Conservation (phyloP, 92 coral and sea anemone genomes). For the Epizoanthus scotinus region DNA sequence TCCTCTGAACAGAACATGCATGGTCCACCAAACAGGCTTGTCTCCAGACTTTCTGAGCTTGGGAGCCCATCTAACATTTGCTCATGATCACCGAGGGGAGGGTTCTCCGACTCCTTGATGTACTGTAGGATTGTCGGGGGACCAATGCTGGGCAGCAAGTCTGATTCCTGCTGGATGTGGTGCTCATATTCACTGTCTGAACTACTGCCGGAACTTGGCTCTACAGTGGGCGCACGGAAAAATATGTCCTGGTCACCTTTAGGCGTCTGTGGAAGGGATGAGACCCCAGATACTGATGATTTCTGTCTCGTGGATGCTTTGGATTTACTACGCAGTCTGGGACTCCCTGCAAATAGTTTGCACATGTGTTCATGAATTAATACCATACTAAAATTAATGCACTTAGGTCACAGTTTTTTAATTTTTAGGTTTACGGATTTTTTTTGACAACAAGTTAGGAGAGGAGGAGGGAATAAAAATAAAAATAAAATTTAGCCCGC, state of each 20-base stretch:
- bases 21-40: slow-evolving; percentile 73
- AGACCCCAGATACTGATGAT: slow-evolving; percentile 62
- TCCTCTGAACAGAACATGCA: slow-evolving; percentile 94
- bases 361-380: too few relatives aligned
- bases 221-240: slow-evolving; percentile 86
- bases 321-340: slow-evolving; percentile 10
- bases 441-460: too few relatives aligned
- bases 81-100: slow-evolving; percentile 74
- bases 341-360: slow-evolving; percentile 28
- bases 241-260: slow-evolving; percentile 71
- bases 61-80: slow-evolving; percentile 24
- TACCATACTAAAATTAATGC: too few relatives aligned
- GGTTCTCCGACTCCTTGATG: slow-evolving; percentile 90
- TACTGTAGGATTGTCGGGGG: slow-evolving; percentile 98
- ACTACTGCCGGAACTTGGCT: slow-evolving; percentile 78
- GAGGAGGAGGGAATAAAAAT: too few relatives aligned
- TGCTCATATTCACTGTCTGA: slow-evolving; percentile 76
- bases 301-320: slow-evolving; percentile 47
- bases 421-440: too few relatives aligned
- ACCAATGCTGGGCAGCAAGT: slow-evolving; percentile 89
- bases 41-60: slow-evolving; percentile 58
- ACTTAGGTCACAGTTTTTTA: too few relatives aligned
- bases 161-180: slow-evolving; percentile 55
- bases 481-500: too few relatives aligned
- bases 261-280: slow-evolving; percentile 72